Base-by-base conservation (phyloP, 2,888 invertebrate species). In the Poecilus cupreus region DNA sequence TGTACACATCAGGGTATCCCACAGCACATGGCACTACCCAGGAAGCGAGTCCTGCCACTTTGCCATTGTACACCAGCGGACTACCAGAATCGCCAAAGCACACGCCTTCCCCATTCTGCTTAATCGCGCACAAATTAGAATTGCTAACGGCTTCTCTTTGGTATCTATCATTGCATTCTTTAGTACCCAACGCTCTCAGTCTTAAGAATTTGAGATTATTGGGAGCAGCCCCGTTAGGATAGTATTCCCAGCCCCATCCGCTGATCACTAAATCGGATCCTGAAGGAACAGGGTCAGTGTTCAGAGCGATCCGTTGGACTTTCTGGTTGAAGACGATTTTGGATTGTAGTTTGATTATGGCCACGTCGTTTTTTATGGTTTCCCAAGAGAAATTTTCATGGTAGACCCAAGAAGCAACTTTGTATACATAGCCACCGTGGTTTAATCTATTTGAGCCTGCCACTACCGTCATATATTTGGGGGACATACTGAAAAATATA, bases 401-500 rank as follows among this genome's bases (percentile, higher is more conserved):
- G 3, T 70, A 32, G 18, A 83, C 82, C 32, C 88, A 83, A 80
- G 84, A 80, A 2, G 85, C 83, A 1, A 88, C 83, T 10, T 85
- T 70, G 72, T 84, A 82, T 2, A 82, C 76, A 0, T 88, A 85
- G 6, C 89, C 89, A 24, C 86, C 89, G 8, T 20, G 72, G 8
- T 85, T 83, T 0, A 87, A 84, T 78, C 86, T 84, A 70, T 84
- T 88, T 20, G 87, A 85, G 37, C 89, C 89, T 1, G 86, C 87
- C 1, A 86, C 84, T 2, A 89, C 84, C 2, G 83, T 82, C n/a
- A n/a, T n/a, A n/a, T n/a, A n/a, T n/a, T n/a, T n/a, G n/a, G n/a
- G n/a, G n/a, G n/a, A n/a, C n/a, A n/a, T n/a, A n/a, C n/a, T n/a
- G n/a, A n/a, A n/a, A n/a, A n/a, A n/a, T n/a, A n/a, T n/a, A n/a